Evolutionary conservation across 2,113 vertebrate genomes (phyloP).

Genomic region (Miniopterus natalensis): DNA sequence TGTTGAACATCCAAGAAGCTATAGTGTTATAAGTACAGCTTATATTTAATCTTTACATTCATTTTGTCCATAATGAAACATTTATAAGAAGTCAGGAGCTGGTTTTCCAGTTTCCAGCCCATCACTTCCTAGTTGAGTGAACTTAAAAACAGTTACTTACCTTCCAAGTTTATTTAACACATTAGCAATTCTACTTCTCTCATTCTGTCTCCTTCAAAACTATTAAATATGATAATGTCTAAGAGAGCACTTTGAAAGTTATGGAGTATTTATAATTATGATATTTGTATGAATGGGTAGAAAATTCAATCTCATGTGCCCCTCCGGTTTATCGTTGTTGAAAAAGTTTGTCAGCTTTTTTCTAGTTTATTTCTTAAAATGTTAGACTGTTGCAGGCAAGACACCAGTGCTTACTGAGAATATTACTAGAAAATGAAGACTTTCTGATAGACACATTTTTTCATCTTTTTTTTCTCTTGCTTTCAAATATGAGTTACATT

Average conservation of each 20-base stretch:
- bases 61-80: background rate
- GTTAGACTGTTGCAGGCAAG: background rate
- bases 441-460: background rate
- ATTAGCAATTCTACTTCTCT: background rate
- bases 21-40: background rate
- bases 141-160: background rate
- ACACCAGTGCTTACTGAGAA: background rate
- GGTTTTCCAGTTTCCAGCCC: background rate
- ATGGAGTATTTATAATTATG: background rate
- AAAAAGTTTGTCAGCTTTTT: background rate
- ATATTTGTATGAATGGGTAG: background rate
- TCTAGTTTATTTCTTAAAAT: conserved; percentile 35
- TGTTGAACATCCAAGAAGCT: background rate
- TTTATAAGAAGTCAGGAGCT: background rate
- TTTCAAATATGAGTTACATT: background rate
- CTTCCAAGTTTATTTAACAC: background rate
- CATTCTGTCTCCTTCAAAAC: background rate
- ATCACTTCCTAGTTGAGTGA: background rate
- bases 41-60: background rate
- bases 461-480: background rate
- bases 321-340: background rate
- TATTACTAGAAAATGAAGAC: background rate
- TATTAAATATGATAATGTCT: background rate
- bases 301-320: background rate
- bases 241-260: background rate